Evolutionary conservation across 2,888 invertebrate genomes (phyloP).

Genomic region (Clanis bilineata): DNA sequence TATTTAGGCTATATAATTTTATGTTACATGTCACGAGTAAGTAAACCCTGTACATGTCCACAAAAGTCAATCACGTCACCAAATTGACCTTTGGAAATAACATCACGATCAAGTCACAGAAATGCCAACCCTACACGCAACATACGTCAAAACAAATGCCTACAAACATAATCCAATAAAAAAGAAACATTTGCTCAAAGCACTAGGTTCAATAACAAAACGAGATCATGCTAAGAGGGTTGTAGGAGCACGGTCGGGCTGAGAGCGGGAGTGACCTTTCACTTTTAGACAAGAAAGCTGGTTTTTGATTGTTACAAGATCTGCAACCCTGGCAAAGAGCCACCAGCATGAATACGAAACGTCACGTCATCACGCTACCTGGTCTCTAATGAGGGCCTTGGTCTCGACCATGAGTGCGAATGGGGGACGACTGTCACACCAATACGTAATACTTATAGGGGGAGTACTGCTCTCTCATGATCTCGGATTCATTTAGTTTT

Average conservation of each 20-base stretch:
- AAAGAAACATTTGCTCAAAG: background rate
- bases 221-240: background rate
- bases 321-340: background rate
- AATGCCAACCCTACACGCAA: background rate
- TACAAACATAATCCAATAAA: background rate
- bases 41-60: no score
- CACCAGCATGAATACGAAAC: conserved; percentile 6
- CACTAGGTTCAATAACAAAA: background rate
- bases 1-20: no score
- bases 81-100: background rate
- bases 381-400: conserved; percentile 49
- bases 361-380: conserved; percentile 36
- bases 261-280: background rate
- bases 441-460: conserved; percentile 16
- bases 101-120: background rate
- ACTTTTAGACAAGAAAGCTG: background rate
- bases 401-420: conserved; percentile 49
- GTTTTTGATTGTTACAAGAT: no score
- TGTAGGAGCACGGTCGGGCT: background rate
- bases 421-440: conserved; percentile 31
- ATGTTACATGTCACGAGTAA: no score
- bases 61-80: background rate
- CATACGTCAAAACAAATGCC: background rate
- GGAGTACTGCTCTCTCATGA: no score
- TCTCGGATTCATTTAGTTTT: no score